A percentile compares a stretch with the other conserved stretches of the same genome.
These are phyloP conservation scores for Pharmacophagus antenor DNA, from an alignment of 2,888 invertebrate species.

Conservation along the genomic window DNA sequence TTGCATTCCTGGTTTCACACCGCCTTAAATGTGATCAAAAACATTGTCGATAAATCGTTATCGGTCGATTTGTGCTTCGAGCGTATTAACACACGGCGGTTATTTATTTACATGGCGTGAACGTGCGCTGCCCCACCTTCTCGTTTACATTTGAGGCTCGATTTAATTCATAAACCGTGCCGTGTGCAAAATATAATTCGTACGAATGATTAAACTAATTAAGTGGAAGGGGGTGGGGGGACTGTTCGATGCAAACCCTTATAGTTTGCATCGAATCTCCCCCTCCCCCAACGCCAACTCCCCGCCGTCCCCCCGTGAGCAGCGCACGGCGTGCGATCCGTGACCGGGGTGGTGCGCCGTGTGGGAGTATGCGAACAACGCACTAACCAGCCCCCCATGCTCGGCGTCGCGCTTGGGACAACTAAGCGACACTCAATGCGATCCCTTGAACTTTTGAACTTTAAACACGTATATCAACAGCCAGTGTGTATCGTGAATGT, in stretches of 20 bases:
- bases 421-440: conserved; percentile 10
- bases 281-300: too few species aligned
- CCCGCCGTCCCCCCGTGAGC: too few species aligned
- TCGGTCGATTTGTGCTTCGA: conserved; percentile 12
- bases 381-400: conserved; percentile 7
- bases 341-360: background rate
- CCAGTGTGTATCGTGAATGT: too few species aligned
- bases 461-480: background rate
- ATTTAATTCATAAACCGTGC: conserved; percentile 1
- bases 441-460: conserved; percentile 14
- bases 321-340: background rate
- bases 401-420: conserved; percentile 9
- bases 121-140: background rate
- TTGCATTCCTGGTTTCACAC: conserved; percentile 23
- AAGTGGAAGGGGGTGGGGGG: too few species aligned
- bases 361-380: conserved; percentile 9
- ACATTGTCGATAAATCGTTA: conserved; percentile 18
- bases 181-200: conserved; percentile 3
- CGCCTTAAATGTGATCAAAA: background rate
- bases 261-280: conserved; percentile 12
- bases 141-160: background rate
- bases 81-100: background rate
- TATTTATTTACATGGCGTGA: background rate
- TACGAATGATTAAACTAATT: conserved; percentile 13
- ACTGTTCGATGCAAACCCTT: too few species aligned